A percentile compares a stretch with the other conserved stretches of the same genome.
These are phyloP conservation scores for Eristalinus aeneus DNA, from an alignment of 2,888 invertebrate genomes.

Conservation along the genomic window DNA sequence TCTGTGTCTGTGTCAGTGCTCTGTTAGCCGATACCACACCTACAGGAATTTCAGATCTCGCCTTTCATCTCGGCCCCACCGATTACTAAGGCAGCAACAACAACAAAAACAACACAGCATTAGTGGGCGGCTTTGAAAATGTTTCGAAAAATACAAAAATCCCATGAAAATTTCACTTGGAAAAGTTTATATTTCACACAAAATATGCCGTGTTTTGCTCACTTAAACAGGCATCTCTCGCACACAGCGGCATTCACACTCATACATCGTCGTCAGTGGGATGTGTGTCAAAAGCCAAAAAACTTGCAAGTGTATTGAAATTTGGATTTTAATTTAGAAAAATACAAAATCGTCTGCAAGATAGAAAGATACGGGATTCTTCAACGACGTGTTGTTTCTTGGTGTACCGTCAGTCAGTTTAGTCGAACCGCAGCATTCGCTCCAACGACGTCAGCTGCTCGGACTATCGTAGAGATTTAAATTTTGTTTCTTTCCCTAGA, in stretches of 20 bases:
- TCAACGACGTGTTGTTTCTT: constrained; percentile 80
- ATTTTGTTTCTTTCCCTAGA: constrained; percentile 81
- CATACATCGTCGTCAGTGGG: not conserved
- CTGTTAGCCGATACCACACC: constrained; percentile 68
- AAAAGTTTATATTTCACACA: constrained; percentile 74
- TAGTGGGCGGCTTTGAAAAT: constrained; percentile 56
- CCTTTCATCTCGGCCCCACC: constrained; percentile 41
- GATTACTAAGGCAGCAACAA: not conserved
- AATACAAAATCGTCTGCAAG: constrained; percentile 74
- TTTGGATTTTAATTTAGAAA: constrained; percentile 72
- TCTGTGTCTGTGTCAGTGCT: constrained; percentile 33
- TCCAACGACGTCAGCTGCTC: constrained; percentile 82
- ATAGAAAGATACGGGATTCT: constrained; percentile 74
- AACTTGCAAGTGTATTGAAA: constrained; percentile 39
- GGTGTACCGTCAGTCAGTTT: constrained; percentile 81
- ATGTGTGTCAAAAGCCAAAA: constrained; percentile 22
- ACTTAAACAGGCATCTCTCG: constrained; percentile 37
- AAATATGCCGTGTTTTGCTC: constrained; percentile 67
- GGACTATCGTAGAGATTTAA: constrained; percentile 80
- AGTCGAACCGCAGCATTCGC: constrained; percentile 82
- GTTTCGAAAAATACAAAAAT: constrained; percentile 27
- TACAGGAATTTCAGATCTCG: constrained; percentile 48
- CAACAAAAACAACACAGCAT: not conserved
- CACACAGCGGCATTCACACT: not conserved
- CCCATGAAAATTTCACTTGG: constrained; percentile 44